Percentiles rank a stretch among this genome's conserved stretches.
phyloP scores from a whole-genome alignment of 2,113 vertebrate genomes.

The Tamias sibiricus region DNA sequence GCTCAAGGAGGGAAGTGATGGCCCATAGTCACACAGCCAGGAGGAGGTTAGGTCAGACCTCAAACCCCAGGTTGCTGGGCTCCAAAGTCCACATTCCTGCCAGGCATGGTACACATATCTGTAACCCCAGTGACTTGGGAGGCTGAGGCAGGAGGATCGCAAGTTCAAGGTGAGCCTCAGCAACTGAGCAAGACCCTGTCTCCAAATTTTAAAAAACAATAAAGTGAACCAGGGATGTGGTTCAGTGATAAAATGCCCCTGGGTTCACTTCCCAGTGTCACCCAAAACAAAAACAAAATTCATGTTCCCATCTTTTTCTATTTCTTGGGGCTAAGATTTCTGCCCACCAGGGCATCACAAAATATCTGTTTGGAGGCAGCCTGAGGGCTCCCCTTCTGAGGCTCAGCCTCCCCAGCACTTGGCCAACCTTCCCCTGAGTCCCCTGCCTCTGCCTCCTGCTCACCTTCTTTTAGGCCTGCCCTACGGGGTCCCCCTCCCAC shows the following conservation, averaged over 20 bases:
- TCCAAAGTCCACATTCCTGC: background rate
- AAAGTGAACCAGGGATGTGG: too few relatives aligned
- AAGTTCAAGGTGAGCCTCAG: too few relatives aligned
- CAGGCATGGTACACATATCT: too few relatives aligned
- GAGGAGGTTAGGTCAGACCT: background rate
- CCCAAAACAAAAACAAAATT: background rate
- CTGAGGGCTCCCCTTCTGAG: background rate
- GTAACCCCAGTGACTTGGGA: too few relatives aligned
- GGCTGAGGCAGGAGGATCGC: too few relatives aligned
- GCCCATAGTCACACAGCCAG: background rate
- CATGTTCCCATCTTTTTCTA: background rate
- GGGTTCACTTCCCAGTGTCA: too few relatives aligned
- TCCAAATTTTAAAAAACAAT: too few relatives aligned
- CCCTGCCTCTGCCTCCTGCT: background rate
- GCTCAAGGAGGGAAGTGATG: background rate
- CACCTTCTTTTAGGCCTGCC: background rate
- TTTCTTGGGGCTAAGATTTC: background rate
- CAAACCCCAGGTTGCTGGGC: background rate
- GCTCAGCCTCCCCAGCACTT: background rate
- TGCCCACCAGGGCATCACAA: background rate
- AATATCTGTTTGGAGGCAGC: background rate
- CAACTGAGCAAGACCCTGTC: too few relatives aligned
- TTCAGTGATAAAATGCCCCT: too few relatives aligned
- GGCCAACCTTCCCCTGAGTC: background rate
- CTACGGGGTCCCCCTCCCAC: background rate